Conservation (phyloP, 2,888 invertebrate genomes). For the Brachyptera putata region DNA sequence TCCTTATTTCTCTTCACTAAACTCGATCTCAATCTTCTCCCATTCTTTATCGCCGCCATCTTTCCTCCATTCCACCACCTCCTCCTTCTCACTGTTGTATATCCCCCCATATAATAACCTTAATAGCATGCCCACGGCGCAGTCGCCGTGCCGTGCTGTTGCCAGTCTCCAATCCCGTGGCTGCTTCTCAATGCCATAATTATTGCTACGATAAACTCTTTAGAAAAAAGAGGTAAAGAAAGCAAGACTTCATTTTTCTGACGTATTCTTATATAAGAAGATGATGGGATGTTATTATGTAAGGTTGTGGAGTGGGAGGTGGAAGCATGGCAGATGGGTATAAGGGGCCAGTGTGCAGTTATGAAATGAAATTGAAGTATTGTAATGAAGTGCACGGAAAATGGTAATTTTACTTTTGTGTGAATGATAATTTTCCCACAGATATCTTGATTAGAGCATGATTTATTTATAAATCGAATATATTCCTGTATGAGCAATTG, state of each 20-base stretch:
- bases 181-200: conserved; percentile 5
- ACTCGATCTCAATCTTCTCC: conserved; percentile 10
- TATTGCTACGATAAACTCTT: conserved; percentile 7
- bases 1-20: neutral
- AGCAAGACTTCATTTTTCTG: conserved; percentile 30
- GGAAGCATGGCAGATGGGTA: neutral
- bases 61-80: conserved; percentile 20
- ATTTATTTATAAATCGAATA: too few relatives aligned
- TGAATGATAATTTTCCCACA: too few relatives aligned
- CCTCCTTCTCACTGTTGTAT: conserved; percentile 11
- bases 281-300: neutral
- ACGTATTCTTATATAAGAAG: conserved; percentile 15
- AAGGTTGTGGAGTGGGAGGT: neutral
- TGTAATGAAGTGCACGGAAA: neutral
- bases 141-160: conserved; percentile 68
- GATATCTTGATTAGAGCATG: too few relatives aligned
- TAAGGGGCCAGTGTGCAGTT: neutral
- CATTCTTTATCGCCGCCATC: conserved; percentile 24
- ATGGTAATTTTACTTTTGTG: too few relatives aligned
- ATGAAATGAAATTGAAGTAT: neutral
- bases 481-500: too few relatives aligned
- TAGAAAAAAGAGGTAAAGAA: conserved; percentile 18
- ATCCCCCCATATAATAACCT: conserved; percentile 20
- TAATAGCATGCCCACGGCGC: conserved; percentile 30
- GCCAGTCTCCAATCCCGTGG: conserved; percentile 45